These are phyloP conservation scores for Caenorhabditis plicata DNA, from an alignment of 2,888 invertebrate genomes.

Conservation along the genomic window DNA sequence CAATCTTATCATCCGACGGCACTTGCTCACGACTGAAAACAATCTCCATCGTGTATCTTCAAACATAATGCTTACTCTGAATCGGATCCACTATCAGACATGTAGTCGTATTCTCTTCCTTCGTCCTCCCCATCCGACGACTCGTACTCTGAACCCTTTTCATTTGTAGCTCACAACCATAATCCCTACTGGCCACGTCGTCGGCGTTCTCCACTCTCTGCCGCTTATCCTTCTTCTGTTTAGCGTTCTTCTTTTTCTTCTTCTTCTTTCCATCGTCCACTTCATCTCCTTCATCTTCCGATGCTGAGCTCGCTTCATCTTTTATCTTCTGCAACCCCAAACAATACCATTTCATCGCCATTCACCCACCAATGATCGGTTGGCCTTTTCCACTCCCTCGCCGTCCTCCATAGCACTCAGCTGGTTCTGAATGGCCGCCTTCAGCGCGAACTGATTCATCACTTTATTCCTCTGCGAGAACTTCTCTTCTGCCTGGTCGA, in stretches of 20 bases:
- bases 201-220: conserved; percentile 59
- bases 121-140: conserved; percentile 64
- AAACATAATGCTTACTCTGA: conserved; percentile 49
- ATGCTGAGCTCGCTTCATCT: conserved; percentile 46
- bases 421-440: conserved; percentile 67
- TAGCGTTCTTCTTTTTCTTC: conserved; percentile 41
- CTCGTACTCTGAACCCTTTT: conserved; percentile 49
- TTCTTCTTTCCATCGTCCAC: conserved; percentile 24
- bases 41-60: neutral
- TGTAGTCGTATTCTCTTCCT: conserved; percentile 64
- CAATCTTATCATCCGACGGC: conserved; percentile 71
- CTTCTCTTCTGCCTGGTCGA: conserved; percentile 96
- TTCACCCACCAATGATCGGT: conserved; percentile 7
- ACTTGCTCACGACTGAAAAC: conserved; percentile 56
- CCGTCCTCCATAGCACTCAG: conserved; percentile 66
- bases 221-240: conserved; percentile 37
- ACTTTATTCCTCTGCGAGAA: conserved; percentile 91
- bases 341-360: neutral
- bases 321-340: conserved; percentile 57
- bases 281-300: conserved; percentile 32
- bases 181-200: conserved; percentile 56
- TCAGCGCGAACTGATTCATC: conserved; percentile 84
- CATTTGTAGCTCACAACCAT: neutral
- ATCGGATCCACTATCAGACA: conserved; percentile 63
- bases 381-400: conserved; percentile 31